Base-by-base conservation (phyloP, 2,797 vertebrate genomes). In the Babyrousa celebensis region DNA sequence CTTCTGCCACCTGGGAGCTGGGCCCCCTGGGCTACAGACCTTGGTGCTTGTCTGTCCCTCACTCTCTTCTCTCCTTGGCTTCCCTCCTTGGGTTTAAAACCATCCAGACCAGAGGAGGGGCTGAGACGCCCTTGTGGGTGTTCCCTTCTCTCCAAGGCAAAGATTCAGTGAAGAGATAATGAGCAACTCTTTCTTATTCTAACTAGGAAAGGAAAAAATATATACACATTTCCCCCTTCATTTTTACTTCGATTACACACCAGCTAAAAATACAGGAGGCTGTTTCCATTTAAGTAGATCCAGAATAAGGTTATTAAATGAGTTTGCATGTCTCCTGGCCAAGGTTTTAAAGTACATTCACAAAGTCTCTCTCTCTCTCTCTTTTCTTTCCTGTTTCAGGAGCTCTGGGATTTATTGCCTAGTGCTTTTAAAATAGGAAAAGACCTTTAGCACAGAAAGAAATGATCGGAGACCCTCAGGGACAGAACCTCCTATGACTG, bases 91-190 rank as follows among this genome's bases (percentile, higher is more conserved):
- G 97, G 96, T 98, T 98, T 98, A 98, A 99, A 99, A 99, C 97
- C 43, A 75, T 88, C n/a, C 0, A 96, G 96, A 95, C 58, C 97
- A 98, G 98, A 98, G 94, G 97, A 98, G 98, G 98, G 98, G 98
- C 99, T 99, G 99, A 98, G 98, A 97, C 97, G 98, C 97, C 97
- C 97, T 97, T 96, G 14, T 85, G 99, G 98, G 98, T 98, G 98
- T 98, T 97, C 86, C 95, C 96, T 95, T 98, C 97, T 96, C 95
- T 97, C 93, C 93, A 94, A 96, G 94, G 91, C 97, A 98, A 95
- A 91, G 94, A 96, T 1, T 25, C 68, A 36, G 72, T 89, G 92
- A 86, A 98, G 95, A 97, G 65, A 91, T 80, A 98, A 98, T 98
- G 96, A 98, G 97, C 96, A 95, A 96, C 98, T 98, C 91, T 70